phyloP scores from a whole-genome alignment of 2,113 vertebrate genomes.

The Istiophorus platypterus region DNA sequence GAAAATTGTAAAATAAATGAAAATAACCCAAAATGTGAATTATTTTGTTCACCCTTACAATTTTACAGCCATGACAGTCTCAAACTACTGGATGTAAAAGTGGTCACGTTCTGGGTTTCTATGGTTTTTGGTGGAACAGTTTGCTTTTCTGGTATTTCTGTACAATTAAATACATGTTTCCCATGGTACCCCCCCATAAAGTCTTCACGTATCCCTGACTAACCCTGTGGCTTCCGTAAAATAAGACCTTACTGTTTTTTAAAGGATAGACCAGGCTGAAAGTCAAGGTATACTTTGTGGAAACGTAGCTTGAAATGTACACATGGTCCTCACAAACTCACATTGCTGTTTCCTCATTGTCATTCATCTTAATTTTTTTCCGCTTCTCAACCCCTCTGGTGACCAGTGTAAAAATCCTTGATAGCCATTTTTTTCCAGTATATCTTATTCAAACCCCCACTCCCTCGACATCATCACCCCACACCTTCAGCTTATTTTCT shows the following conservation, averaged over 20 bases:
- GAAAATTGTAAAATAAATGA: constrained; percentile 40
- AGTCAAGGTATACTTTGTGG: constrained; percentile 59
- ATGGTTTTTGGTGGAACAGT: constrained; percentile 48
- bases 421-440: constrained; percentile 79
- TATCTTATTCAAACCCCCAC: constrained; percentile 68
- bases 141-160: constrained; percentile 69
- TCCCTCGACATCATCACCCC: constrained; percentile 33
- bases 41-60: constrained; percentile 52
- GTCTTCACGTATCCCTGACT: constrained; percentile 69
- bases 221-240: constrained; percentile 60
- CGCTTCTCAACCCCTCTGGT: constrained; percentile 80
- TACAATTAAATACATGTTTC: constrained; percentile 71
- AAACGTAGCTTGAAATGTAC: constrained; percentile 53
- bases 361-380: constrained; percentile 33
- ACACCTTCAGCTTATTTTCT: constrained; percentile 91
- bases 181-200: constrained; percentile 42
- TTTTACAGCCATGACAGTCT: constrained; percentile 54
- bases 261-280: constrained; percentile 26
- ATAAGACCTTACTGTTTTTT: constrained; percentile 49
- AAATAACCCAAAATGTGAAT: constrained; percentile 62
- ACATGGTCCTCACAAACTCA: constrained; percentile 14
- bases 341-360: constrained; percentile 4
- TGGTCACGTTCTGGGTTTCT: constrained; percentile 48
- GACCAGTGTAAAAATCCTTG: constrained; percentile 81
- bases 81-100: constrained; percentile 60